These are phyloP conservation scores for Lacanobia oleracea DNA, from an alignment of 2,888 invertebrate species.

Conservation along the genomic window DNA sequence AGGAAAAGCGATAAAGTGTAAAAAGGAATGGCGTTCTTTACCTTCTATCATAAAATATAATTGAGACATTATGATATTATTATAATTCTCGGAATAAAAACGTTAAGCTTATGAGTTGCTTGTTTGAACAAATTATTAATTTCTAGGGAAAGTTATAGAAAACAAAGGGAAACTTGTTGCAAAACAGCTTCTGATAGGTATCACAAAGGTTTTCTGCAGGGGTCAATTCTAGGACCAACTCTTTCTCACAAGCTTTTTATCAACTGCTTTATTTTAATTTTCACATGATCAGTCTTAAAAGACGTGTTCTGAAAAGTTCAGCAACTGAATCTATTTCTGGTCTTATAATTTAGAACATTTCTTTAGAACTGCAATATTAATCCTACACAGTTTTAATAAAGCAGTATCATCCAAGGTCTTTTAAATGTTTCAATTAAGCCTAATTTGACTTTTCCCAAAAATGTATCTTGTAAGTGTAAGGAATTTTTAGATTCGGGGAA, in stretches of 20 bases:
- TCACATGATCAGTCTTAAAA: not conserved
- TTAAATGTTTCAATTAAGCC: not conserved
- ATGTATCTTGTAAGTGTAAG: not conserved
- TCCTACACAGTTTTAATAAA: not conserved
- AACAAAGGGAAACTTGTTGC: not conserved
- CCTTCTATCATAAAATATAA: slow-evolving; percentile 47
- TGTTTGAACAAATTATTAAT: slow-evolving; percentile 2
- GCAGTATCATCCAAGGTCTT: not conserved
- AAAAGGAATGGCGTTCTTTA: slow-evolving; percentile 51
- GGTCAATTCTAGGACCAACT: not conserved
- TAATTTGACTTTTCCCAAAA: not conserved
- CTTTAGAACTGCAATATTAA: not conserved
- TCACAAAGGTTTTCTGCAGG: not conserved
- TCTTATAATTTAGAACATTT: not conserved
- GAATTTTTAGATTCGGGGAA: not conserved
- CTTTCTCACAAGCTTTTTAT: not conserved
- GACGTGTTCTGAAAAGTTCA: not conserved
- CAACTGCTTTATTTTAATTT: not conserved
- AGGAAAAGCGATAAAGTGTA: slow-evolving; percentile 44
- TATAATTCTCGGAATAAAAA: not conserved
- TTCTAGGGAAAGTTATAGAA: not conserved
- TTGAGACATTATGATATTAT: slow-evolving; percentile 10
- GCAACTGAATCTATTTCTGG: not conserved
- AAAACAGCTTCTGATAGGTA: not conserved
- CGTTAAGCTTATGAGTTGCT: slow-evolving; percentile 12